Percentiles rank a stretch among this genome's conserved stretches.
These are phyloP conservation scores for Arion vulgaris DNA, from an alignment of 1,140 invertebrate genomes.

Conservation along the genomic window DNA sequence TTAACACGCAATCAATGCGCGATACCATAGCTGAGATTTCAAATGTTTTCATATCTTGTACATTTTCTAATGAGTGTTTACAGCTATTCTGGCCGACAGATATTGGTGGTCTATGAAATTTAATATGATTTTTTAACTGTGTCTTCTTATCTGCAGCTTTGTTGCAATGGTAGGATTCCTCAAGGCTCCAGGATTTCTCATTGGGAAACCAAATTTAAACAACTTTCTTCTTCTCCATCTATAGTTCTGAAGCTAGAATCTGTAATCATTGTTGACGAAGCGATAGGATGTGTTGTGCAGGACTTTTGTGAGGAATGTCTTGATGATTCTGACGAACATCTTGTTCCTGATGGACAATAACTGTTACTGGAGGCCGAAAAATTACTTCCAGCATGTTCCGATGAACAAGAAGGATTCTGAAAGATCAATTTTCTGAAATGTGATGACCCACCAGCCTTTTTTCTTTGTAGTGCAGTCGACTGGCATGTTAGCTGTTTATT, in stretches of 20 bases:
- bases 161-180: constrained; percentile 61
- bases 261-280: constrained; percentile 53
- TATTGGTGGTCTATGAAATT: no score
- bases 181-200: constrained; percentile 54
- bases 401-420: background rate
- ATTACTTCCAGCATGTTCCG: background rate
- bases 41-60: constrained; percentile 8
- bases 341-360: background rate
- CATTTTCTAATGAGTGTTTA: background rate
- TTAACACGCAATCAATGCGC: background rate
- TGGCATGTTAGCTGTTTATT: background rate
- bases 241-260: constrained; percentile 34
- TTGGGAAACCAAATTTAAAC: constrained; percentile 64
- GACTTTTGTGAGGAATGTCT: background rate
- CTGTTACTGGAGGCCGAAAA: background rate
- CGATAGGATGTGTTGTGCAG: constrained; percentile 47
- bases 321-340: background rate
- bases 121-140: no score
- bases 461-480: background rate
- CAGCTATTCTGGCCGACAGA: background rate
- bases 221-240: constrained; percentile 51
- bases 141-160: background rate
- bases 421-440: background rate
- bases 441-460: background rate
- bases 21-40: constrained; percentile 44